phyloP scores from a whole-genome alignment of 2,888 invertebrate species.

The Pristionchus exspectatus region DNA sequence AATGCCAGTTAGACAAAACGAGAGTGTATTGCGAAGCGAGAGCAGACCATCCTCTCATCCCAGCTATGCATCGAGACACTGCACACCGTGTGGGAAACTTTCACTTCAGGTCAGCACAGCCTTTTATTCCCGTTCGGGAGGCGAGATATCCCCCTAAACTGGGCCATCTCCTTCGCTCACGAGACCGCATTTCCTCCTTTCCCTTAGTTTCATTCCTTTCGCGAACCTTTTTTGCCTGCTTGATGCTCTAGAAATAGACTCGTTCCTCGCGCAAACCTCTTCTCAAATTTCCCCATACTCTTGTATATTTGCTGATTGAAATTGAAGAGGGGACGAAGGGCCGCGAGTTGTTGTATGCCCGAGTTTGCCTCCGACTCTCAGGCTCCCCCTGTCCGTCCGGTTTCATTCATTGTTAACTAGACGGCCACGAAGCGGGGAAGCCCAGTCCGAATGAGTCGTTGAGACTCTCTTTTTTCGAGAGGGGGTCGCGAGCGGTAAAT shows the following conservation, averaged over 20 bases:
- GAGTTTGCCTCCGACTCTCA: not conserved
- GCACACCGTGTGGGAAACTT: not conserved
- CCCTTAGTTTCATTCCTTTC: not conserved
- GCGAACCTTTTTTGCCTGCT: not conserved
- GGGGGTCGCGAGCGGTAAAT: constrained; percentile 44
- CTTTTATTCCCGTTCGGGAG: not conserved
- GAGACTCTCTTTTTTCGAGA: not conserved
- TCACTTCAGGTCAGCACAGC: constrained; percentile 7
- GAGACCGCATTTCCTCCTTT: not conserved
- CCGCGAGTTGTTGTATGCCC: not conserved
- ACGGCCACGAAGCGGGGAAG: not conserved
- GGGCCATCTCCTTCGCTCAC: not conserved
- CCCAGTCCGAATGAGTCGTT: not conserved
- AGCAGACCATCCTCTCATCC: not conserved
- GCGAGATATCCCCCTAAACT: not conserved
- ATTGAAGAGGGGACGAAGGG: not conserved
- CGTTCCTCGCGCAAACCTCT: not conserved
- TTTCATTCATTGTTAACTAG: constrained; percentile 50
- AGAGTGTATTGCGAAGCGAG: no score
- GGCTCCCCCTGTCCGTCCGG: not conserved
- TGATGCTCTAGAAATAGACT: not conserved
- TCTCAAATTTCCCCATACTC: not conserved
- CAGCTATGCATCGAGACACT: not conserved
- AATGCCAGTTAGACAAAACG: no score
- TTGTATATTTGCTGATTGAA: not conserved